These are phyloP conservation scores for Drosophila suboccidentalis DNA, from an alignment of 2,888 invertebrate species.

Conservation along the genomic window DNA sequence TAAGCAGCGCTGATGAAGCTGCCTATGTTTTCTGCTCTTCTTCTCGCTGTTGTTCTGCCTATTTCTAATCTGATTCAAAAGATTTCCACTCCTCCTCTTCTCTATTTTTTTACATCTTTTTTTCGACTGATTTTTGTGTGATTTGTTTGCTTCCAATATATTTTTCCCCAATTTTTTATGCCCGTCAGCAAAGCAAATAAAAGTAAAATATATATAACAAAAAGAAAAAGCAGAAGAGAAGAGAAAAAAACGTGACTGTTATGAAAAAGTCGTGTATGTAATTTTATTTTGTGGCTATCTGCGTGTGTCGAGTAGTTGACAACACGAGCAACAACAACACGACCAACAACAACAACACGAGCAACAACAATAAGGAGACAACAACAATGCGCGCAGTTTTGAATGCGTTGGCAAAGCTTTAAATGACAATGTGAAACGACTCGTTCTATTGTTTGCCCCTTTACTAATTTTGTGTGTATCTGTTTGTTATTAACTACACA, in stretches of 20 bases:
- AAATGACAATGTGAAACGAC: constrained; percentile 51
- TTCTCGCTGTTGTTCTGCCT: constrained; percentile 8
- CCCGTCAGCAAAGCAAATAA: constrained; percentile 66
- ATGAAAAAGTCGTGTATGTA: constrained; percentile 72
- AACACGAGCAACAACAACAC: constrained; percentile 33
- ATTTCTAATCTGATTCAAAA: constrained; percentile 70
- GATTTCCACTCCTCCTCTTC: constrained; percentile 43
- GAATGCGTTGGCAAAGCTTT: constrained; percentile 64
- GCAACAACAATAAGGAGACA: constrained; percentile 28
- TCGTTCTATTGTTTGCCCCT: constrained; percentile 47
- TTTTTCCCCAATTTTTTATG: constrained; percentile 18
- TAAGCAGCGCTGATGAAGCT: constrained; percentile 62
- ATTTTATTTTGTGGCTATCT: constrained; percentile 51
- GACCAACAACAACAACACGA: constrained; percentile 10
- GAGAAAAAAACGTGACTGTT: constrained; percentile 70
- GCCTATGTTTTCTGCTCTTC: background rate
- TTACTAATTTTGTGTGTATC: constrained; percentile 45
- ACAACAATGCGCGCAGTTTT: constrained; percentile 69
- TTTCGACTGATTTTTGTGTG: constrained; percentile 31
- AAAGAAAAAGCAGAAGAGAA: constrained; percentile 10
- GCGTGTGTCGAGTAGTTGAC: constrained; percentile 64
- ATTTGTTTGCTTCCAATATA: constrained; percentile 48
- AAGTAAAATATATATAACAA: constrained; percentile 16
- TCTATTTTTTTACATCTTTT: constrained; percentile 12
- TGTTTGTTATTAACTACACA: constrained; percentile 49